phyloP scores from a whole-genome alignment of 2,113 vertebrate genomes.

The Gallinago paraguaiae region DNA sequence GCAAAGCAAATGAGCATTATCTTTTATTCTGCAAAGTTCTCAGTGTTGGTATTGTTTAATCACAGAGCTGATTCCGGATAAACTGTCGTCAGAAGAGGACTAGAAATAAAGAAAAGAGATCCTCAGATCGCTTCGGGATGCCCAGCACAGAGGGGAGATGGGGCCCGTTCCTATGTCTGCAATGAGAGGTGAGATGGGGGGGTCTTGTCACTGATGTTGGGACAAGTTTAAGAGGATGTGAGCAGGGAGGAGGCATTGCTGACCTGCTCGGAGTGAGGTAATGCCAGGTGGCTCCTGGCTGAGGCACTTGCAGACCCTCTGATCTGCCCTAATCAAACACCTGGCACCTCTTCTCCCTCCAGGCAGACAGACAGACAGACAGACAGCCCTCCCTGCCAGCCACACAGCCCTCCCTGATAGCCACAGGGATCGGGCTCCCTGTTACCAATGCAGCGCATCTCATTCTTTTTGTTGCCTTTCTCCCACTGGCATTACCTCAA shows the following conservation, averaged over 20 bases:
- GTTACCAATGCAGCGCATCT: not conserved
- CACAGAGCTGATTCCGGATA: not conserved
- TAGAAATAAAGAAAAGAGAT: not conserved
- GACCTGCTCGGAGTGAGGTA: slow-evolving; percentile 6
- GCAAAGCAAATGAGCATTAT: not conserved
- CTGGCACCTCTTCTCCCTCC: slow-evolving; percentile 33
- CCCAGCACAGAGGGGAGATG: not conserved
- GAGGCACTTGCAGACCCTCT: slow-evolving; percentile 22
- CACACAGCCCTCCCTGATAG: not conserved
- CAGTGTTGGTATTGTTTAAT: not conserved
- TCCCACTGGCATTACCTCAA: slow-evolving; percentile 25
- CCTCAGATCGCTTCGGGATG: not conserved
- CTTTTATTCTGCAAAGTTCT: not conserved
- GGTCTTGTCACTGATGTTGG: not conserved
- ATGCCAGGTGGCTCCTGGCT: slow-evolving; percentile 43
- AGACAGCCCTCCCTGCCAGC: not conserved
- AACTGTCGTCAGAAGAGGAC: not conserved
- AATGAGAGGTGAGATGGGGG: not conserved
- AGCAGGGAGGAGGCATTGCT: not conserved
- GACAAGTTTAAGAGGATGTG: not conserved
- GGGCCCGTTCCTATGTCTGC: not conserved
- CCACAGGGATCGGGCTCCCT: not conserved
- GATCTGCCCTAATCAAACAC: slow-evolving; percentile 47
- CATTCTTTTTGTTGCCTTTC: slow-evolving; percentile 25
- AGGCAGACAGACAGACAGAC: slow-evolving; percentile 1